Percentiles rank a stretch among this genome's conserved stretches.
Conservation (phyloP, 2,888 invertebrate species). For the Anthrax anthrax region DNA sequence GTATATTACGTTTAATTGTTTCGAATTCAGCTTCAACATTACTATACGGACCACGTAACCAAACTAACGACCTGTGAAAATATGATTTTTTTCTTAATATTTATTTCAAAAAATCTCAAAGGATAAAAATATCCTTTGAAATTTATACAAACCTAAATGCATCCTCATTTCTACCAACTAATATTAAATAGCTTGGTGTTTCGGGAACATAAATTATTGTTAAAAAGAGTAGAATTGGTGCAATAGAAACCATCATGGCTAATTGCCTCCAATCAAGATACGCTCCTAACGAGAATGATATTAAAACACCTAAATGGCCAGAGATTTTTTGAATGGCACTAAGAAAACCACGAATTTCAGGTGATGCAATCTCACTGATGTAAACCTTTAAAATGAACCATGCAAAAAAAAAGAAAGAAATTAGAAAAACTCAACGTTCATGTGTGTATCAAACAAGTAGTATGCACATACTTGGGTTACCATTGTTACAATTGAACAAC, state of each 20-base stretch:
- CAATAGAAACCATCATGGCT: slow-evolving; percentile 63
- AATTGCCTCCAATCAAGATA: slow-evolving; percentile 74
- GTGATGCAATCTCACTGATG: slow-evolving; percentile 81
- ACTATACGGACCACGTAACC: slow-evolving; percentile 68
- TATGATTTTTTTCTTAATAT: slow-evolving; percentile 20
- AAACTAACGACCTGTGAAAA: slow-evolving; percentile 44
- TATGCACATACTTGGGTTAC: slow-evolving; percentile 46
- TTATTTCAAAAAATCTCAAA: too few relatives aligned
- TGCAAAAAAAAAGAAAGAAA: neutral
- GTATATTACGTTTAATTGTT: slow-evolving; percentile 49
- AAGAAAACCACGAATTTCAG: slow-evolving; percentile 71
- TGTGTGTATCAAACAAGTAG: too few relatives aligned
- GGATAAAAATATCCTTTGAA: too few relatives aligned
- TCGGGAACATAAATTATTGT: slow-evolving; percentile 72
- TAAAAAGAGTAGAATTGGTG: slow-evolving; percentile 61
- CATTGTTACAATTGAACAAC: slow-evolving; percentile 62
- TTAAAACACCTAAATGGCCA: slow-evolving; percentile 70
- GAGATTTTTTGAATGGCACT: slow-evolving; percentile 77
- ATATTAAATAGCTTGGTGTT: slow-evolving; percentile 71
- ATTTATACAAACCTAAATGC: slow-evolving; percentile 34
- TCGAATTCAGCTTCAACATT: slow-evolving; percentile 63
- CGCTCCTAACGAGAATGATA: slow-evolving; percentile 70
- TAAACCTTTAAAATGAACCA: slow-evolving; percentile 47
- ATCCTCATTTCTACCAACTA: slow-evolving; percentile 60
- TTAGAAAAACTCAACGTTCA: neutral